Evolutionary conservation across 2,113 vertebrate species (phyloP), one percentile per base, ranked within the genome.

Genomic region (Stegastes partitus): DNA sequence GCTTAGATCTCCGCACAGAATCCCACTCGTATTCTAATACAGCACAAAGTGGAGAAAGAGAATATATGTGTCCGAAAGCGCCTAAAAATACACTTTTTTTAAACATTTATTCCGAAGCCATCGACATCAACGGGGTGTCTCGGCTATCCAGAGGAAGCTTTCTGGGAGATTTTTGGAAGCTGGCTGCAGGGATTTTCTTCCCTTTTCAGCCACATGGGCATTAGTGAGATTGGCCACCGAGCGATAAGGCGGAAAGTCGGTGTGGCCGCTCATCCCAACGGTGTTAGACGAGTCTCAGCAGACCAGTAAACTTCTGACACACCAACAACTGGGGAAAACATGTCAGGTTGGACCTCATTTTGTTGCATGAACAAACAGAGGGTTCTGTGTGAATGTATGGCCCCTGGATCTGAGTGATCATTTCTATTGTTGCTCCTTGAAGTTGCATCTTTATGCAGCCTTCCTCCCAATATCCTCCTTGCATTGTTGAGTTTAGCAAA

Each of bases 131-230:
- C 49, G 21, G 18, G 9, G 7, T n/a, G 19, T 18, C 28, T 42
- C 28, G 26, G 19, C 11, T 64, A 45, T 74, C 11, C 69, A 37
- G 11, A 34, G 23, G 31, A 16, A 5, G 54, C 11, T 70, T 45
- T 45, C 44, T 45, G 44, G 2, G 5, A 18, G 44, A 15, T 18
- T 49, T 49, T 49, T 18, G 21, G 39, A 82, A 37, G 2, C 26
- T 54, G 50, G 31, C 72, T 39, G 72, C 50, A 57, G 50, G 67
- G 67, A 72, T 70, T 80, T 68, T 44, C 58, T 53, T 12, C 18
- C 56, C n/a, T 12, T 16, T 65, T 58, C 53, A 74, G 57, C 70
- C 22, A 25, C 53, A 42, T 14, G 51, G 65, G 65, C 49, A 9
- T 72, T 63, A 57, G 55, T 1, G 9, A 37, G 54, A 71, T 39